Base-by-base conservation (phyloP, 2,113 vertebrate species). In the Paratilapia polleni region DNA sequence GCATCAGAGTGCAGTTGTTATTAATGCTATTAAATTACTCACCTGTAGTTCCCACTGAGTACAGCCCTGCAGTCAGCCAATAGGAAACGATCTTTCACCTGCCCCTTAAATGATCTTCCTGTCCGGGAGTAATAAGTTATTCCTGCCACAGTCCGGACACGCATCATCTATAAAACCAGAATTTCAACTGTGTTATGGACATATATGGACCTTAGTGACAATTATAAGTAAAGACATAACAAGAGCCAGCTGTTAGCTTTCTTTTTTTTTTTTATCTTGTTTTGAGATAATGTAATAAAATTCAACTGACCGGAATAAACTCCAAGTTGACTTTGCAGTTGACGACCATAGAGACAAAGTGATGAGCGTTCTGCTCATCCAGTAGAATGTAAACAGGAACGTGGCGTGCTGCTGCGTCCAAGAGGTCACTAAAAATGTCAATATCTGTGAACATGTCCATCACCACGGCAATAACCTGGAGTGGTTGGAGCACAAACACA, bases 41-140 rank as follows among this genome's bases (percentile, higher is more conserved):
- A 99, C 98, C 98, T 99, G 95, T 99, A 99, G 95, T 96, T 98
- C 22, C 98, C 98, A 60, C 98, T 98, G 84, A 99, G 96, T 58
- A 99, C 98, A 90, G 97, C 97, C 8, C 95, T 96, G 89, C 98
- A 99, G 93, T 99, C 98, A 90, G 97, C 95, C 83, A 99, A 79
- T 63, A 99, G 93, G 91, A 99, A 99, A 49, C 98, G 98, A 95
- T 99, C 97, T 93, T 97, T 98, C 91, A 99, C 91, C 2, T 99
- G 97, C 34, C 98, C 98, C 89, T 98, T 97, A 93, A 99, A 99
- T 6, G 97, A 98, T 94, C 97, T 98, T 36, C 98, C 98, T 0
- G 97, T 98, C 83, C 97, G 96, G 87, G 98, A 98, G 90, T 96
- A 97, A 92, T 99, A 99, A 4, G 98, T 98, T 60, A 97, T 96